phyloP scores from a whole-genome alignment of 2,888 invertebrate species.

The Listrodromus nycthemerus region DNA sequence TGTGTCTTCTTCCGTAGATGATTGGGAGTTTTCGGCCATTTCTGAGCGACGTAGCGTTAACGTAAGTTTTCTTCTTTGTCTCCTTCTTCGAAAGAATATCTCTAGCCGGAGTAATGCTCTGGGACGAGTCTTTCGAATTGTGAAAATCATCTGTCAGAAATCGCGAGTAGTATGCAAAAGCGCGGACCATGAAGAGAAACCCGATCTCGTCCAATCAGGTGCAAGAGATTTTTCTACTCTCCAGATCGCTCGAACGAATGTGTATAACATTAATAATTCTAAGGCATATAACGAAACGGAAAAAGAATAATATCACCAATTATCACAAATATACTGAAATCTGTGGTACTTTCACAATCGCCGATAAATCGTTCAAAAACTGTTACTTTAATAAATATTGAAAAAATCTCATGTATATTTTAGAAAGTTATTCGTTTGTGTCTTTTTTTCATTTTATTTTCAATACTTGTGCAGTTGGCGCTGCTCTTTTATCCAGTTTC shows the following conservation, averaged over 20 bases:
- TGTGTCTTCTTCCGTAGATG: constrained; percentile 36
- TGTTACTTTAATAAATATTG: background rate
- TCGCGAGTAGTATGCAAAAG: constrained; percentile 5
- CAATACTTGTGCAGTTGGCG: background rate
- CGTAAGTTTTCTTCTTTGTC: background rate
- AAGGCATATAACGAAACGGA: background rate
- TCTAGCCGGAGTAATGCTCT: background rate
- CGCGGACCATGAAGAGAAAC: constrained; percentile 80
- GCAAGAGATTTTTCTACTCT: constrained; percentile 1
- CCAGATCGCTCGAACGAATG: background rate
- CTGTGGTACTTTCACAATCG: background rate
- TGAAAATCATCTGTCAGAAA: background rate
- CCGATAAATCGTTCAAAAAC: background rate
- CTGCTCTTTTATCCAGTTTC: no score
- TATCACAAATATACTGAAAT: background rate
- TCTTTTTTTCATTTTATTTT: background rate
- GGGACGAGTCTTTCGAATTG: background rate
- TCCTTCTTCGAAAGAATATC: background rate
- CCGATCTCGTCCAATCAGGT: background rate
- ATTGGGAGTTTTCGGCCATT: constrained; percentile 55
- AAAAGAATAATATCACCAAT: background rate
- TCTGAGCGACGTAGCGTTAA: background rate
- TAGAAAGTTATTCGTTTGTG: background rate
- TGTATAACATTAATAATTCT: background rate
- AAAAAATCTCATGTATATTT: background rate